Conservation (phyloP, 2,113 vertebrate genomes). For the Numenius arquata region DNA sequence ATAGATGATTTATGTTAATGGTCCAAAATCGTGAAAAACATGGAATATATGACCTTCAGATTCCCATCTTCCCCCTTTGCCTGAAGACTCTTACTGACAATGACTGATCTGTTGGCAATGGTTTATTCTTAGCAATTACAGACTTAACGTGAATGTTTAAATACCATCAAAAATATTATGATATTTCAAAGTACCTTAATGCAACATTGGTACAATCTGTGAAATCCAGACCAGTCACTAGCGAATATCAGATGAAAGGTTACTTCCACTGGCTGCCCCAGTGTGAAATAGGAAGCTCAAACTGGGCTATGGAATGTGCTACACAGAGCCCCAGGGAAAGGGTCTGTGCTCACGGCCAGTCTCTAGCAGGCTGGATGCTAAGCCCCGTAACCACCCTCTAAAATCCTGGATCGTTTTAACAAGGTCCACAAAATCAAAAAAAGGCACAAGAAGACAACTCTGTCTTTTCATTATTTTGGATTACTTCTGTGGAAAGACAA, state of each 20-base stretch:
- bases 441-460: neutral
- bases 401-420: neutral
- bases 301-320: neutral
- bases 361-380: neutral
- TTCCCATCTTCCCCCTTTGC: neutral
- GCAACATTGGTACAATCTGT: constrained; percentile 16
- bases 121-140: constrained; percentile 59
- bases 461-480: neutral
- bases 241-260: neutral
- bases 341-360: neutral
- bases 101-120: constrained; percentile 50
- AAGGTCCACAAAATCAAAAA: neutral
- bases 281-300: neutral
- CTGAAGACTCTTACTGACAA: constrained; percentile 42
- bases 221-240: neutral
- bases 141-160: constrained; percentile 57
- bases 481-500: neutral
- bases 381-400: neutral
- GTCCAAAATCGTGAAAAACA: constrained; percentile 27
- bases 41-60: constrained; percentile 47
- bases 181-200: constrained; percentile 34
- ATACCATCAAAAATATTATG: constrained; percentile 62
- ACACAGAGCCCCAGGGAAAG: neutral
- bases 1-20: constrained; percentile 53
- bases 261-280: neutral